Percentiles rank a stretch among this genome's conserved stretches.
Evolutionary conservation across 2,113 vertebrate genomes (phyloP).

Genomic region (Boulengeromyrus knoepffleri): DNA sequence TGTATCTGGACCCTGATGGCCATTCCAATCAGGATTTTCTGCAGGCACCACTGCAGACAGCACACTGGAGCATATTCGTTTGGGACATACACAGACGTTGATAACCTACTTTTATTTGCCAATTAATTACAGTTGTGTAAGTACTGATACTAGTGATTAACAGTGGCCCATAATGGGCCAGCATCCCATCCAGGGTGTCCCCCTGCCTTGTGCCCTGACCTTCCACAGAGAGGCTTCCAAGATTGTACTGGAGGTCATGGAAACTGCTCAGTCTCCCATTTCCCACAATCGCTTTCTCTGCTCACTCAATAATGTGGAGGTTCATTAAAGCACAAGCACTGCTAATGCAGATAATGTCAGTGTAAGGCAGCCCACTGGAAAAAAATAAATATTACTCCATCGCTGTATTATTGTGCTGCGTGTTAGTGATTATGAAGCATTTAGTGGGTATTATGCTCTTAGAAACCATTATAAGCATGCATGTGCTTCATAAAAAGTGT

Average conservation of each 20-base stretch:
- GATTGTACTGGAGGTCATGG: neutral
- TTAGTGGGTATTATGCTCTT: neutral
- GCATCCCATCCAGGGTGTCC: neutral
- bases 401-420: neutral
- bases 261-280: neutral
- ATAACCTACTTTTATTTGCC: neutral
- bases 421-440: neutral
- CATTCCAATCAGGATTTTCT: neutral
- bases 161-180: neutral
- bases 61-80: neutral
- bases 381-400: neutral
- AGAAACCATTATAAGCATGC: neutral
- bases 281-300: neutral
- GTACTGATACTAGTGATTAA: neutral
- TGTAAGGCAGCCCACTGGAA: neutral
- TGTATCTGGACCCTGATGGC: neutral
- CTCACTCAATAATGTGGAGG: neutral
- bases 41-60: neutral
- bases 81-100: neutral
- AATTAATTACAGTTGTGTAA: neutral
- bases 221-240: neutral
- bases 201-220: neutral
- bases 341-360: neutral
- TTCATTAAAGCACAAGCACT: neutral
- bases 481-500: constrained; percentile 5